Conservation (phyloP, 1,140 invertebrate genomes). For the Bombus breviceps region DNA sequence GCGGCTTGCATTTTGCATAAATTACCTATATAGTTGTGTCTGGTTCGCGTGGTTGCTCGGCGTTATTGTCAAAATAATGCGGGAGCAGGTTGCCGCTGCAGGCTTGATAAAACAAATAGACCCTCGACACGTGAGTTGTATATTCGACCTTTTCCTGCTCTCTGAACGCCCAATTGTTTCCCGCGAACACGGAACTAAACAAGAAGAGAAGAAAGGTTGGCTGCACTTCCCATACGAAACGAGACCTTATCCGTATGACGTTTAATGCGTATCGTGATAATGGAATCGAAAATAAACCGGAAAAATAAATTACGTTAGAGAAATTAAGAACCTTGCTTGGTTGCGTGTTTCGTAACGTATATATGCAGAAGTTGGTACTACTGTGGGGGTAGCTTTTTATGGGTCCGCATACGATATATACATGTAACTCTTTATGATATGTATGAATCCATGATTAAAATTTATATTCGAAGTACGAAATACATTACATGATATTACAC, state of each 20-base stretch:
- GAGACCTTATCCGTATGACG: background rate
- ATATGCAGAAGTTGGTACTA: background rate
- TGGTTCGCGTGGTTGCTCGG: constrained; percentile 55
- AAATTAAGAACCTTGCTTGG: background rate
- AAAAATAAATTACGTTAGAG: background rate
- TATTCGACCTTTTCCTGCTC: constrained; percentile 20
- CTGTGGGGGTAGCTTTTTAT: too few species aligned
- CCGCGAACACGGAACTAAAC: constrained; percentile 28
- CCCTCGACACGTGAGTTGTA: constrained; percentile 58
- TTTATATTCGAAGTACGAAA: background rate
- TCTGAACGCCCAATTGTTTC: constrained; percentile 45
- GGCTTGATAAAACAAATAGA: constrained; percentile 67
- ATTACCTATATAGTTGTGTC: constrained; percentile 60
- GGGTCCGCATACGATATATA: background rate
- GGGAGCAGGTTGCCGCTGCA: constrained; percentile 47
- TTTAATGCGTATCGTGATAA: constrained; percentile 11
- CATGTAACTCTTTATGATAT: background rate
- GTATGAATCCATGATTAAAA: background rate
- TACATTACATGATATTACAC: background rate
- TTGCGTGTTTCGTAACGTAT: background rate
- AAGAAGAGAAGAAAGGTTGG: constrained; percentile 8
- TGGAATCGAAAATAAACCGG: background rate
- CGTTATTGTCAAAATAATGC: constrained; percentile 67
- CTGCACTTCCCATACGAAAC: background rate
- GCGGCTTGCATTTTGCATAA: constrained; percentile 62